These are phyloP conservation scores for Salvelinus sp. DNA, from an alignment of 2,113 vertebrate genomes.

Conservation along the genomic window DNA sequence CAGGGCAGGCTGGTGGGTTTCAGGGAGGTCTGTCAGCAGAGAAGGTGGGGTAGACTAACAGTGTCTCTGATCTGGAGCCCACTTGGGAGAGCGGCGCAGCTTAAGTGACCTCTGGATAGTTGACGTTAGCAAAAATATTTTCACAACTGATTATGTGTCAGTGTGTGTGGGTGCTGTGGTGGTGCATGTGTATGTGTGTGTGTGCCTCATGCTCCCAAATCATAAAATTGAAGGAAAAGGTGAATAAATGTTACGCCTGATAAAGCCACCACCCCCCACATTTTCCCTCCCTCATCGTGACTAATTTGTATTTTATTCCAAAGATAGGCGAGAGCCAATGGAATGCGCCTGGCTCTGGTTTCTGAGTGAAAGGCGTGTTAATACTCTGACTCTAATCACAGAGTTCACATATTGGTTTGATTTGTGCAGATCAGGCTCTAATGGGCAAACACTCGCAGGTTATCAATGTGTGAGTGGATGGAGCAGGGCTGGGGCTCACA, in stretches of 20 bases:
- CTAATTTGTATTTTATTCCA: no score
- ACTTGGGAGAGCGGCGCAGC: slow-evolving; percentile 44
- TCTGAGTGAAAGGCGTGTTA: no score
- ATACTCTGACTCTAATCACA: slow-evolving; percentile 61
- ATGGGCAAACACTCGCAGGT: slow-evolving; percentile 64
- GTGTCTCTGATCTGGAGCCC: slow-evolving; percentile 46
- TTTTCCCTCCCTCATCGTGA: no score
- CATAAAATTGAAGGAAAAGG: no score
- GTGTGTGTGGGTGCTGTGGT: slow-evolving; percentile 22
- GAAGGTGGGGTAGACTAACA: slow-evolving; percentile 56
- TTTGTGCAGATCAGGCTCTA: slow-evolving; percentile 69
- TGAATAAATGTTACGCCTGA: no score
- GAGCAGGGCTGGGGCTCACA: slow-evolving; percentile 47
- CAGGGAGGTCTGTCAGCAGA: slow-evolving; percentile 66
- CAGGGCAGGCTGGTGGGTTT: slow-evolving; percentile 29
- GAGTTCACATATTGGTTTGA: slow-evolving; percentile 73
- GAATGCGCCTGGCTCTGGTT: no score
- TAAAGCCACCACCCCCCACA: no score
- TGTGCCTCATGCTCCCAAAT: no score
- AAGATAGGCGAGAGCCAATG: no score
- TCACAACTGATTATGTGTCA: slow-evolving; percentile 62
- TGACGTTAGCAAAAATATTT: slow-evolving; percentile 67
- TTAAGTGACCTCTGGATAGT: slow-evolving; percentile 53
- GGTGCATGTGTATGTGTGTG: slow-evolving; percentile 10
- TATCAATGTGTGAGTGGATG: slow-evolving; percentile 65